Conservation (phyloP, 2,888 invertebrate genomes). For the Epsilonema sp. region DNA sequence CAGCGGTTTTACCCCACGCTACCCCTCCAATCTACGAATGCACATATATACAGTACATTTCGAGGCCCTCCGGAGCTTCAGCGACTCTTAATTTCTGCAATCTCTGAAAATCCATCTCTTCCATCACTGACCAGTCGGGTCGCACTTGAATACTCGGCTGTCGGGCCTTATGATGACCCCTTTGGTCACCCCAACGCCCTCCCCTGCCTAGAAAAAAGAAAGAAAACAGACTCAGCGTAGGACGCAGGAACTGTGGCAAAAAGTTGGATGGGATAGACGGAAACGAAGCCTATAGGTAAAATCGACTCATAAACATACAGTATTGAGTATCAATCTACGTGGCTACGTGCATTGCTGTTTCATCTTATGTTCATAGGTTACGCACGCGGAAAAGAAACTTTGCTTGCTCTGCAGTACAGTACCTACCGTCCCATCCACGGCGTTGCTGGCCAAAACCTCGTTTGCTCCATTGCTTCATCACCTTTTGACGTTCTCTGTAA, state of each 20-base stretch:
- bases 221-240: too few relatives aligned
- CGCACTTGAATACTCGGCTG: slow-evolving; percentile 89
- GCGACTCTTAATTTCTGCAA: slow-evolving; percentile 68
- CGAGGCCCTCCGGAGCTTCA: slow-evolving; percentile 54
- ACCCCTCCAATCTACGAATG: too few relatives aligned
- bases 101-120: slow-evolving; percentile 91
- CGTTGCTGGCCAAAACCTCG: slow-evolving; percentile 22
- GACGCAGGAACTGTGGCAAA: too few relatives aligned
- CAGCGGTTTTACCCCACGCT: too few relatives aligned
- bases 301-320: too few relatives aligned
- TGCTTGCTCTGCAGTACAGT: slow-evolving; percentile 18
- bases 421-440: slow-evolving; percentile 14
- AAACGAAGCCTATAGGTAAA: too few relatives aligned
- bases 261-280: too few relatives aligned
- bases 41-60: too few relatives aligned
- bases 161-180: slow-evolving; percentile 47
- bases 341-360: too few relatives aligned
- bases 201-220: too few relatives aligned
- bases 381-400: too few relatives aligned
- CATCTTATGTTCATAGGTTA: slow-evolving; percentile 1
- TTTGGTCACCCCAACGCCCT: not conserved
- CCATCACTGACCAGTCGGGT: slow-evolving; percentile 81
- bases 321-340: too few relatives aligned
- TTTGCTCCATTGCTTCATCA: slow-evolving; percentile 68
- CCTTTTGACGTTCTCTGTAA: slow-evolving; percentile 36